Evolutionary conservation across 2,797 vertebrate species (phyloP).

Genomic region (Synaphobranchus kaupii): DNA sequence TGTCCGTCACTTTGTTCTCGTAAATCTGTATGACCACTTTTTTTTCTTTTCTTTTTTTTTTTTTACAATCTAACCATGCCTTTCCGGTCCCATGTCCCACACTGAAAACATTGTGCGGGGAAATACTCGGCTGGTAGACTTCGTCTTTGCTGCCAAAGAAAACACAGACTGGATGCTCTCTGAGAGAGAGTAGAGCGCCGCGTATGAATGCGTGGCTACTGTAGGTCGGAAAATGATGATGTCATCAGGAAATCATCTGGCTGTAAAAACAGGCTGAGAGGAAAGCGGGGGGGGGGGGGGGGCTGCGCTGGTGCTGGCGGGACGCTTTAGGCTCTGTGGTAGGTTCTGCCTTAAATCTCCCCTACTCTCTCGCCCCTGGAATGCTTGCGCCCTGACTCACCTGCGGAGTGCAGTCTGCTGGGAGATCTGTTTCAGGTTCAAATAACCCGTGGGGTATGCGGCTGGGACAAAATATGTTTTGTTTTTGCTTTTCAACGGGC

Average conservation of each 20-base stretch:
- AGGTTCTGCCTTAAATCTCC: constrained; percentile 14
- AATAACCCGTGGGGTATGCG: background rate
- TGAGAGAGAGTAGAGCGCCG: constrained; percentile 25
- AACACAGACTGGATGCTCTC: constrained; percentile 56
- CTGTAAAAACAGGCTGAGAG: constrained; percentile 49
- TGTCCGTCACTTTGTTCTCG: constrained; percentile 45
- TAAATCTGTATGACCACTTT: background rate
- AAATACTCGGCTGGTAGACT: constrained; percentile 52
- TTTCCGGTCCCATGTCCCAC: constrained; percentile 45
- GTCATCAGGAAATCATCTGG: constrained; percentile 62
- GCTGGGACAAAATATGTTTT: background rate
- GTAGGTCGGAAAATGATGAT: constrained; percentile 56
- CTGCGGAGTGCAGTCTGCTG: constrained; percentile 2
- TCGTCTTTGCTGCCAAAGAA: constrained; percentile 47
- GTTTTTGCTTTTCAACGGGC: background rate
- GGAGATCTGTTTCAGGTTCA: constrained; percentile 3
- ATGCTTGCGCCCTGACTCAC: background rate
- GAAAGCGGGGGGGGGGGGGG: no score
- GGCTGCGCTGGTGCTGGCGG: background rate
- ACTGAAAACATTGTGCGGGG: constrained; percentile 50
- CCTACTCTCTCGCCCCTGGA: constrained; percentile 4
- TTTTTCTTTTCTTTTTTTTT: constrained; percentile 36
- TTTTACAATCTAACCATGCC: constrained; percentile 35
- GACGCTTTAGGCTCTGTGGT: background rate
- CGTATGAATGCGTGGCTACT: background rate